Percentiles rank a stretch among this genome's conserved stretches.
phyloP scores from a whole-genome alignment of 2,797 vertebrate species.

The Tokudaia tokunoshimensis region DNA sequence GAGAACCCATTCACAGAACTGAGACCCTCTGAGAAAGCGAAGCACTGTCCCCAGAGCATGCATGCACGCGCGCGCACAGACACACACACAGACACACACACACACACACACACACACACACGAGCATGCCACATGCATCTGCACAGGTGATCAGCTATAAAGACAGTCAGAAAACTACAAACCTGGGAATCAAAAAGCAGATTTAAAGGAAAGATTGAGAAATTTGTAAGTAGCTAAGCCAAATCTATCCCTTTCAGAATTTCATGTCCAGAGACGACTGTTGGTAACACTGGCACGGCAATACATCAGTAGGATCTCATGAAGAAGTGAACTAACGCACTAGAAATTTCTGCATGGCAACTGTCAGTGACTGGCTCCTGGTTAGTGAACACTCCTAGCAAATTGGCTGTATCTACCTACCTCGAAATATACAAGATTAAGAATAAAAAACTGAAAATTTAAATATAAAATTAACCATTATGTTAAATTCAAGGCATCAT shows the following conservation, averaged over 20 bases:
- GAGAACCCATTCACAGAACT: not conserved
- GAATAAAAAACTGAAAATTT: not conserved
- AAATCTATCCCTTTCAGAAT: not conserved
- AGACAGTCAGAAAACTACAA: not conserved
- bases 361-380: not conserved
- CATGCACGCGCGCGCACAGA: accelerated
- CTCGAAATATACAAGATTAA: not conserved
- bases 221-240: not conserved
- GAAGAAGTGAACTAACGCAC: not conserved
- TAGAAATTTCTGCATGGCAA: not conserved
- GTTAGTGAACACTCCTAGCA: not conserved
- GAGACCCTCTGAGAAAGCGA: not conserved
- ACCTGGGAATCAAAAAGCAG: not conserved
- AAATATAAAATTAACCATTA: not conserved
- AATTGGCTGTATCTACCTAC: not conserved
- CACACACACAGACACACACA: too few relatives aligned
- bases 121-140: accelerated
- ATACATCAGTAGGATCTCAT: not conserved
- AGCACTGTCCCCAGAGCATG: not conserved
- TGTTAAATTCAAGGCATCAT: not conserved
- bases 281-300: not conserved
- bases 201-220: slow-evolving; percentile 31
- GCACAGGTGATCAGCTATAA: not conserved
- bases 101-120: accelerated
- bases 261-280: not conserved